Percentiles rank a stretch among this genome's conserved stretches.
phyloP scores from a whole-genome alignment of 1,140 invertebrate genomes.

The Hypothenemus hampei region DNA sequence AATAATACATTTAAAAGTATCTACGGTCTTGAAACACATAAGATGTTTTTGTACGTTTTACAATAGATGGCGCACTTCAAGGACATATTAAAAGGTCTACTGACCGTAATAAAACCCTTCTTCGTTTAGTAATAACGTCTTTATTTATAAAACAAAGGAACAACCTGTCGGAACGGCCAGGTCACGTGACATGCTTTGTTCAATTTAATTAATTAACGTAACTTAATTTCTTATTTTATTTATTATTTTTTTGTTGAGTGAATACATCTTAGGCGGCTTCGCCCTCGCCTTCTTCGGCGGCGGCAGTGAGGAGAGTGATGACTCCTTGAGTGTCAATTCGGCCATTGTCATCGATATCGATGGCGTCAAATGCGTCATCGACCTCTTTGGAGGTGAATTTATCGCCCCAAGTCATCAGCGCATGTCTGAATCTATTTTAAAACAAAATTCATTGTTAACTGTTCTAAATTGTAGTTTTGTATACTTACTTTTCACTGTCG shows the following conservation, averaged over 20 bases:
- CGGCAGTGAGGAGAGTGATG: constrained; percentile 81
- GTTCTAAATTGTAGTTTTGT: not conserved
- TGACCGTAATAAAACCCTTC: too few relatives aligned
- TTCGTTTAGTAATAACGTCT: too few relatives aligned
- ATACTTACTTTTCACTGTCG: constrained; percentile 68
- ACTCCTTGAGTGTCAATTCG: constrained; percentile 87
- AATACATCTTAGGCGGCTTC: constrained; percentile 57
- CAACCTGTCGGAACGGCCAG: constrained; percentile 8
- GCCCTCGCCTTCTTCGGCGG: constrained; percentile 64
- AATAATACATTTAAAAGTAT: too few relatives aligned
- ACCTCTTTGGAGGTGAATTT: constrained; percentile 91
- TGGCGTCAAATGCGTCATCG: constrained; percentile 91
- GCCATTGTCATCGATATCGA: constrained; percentile 89
- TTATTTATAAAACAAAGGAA: constrained; percentile 54
- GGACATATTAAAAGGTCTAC: too few relatives aligned
- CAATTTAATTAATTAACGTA: constrained; percentile 10
- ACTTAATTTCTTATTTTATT: too few relatives aligned
- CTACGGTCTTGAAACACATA: too few relatives aligned
- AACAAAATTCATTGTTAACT: not conserved
- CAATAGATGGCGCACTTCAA: too few relatives aligned
- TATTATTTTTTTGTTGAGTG: not conserved
- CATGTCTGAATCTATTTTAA: constrained; percentile 75
- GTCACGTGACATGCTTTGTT: constrained; percentile 17
- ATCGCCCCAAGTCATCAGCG: constrained; percentile 93
- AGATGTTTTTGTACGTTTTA: too few relatives aligned